Evolutionary conservation across 1,140 invertebrate species (phyloP).

Genomic region (Orchesella cincta): DNA sequence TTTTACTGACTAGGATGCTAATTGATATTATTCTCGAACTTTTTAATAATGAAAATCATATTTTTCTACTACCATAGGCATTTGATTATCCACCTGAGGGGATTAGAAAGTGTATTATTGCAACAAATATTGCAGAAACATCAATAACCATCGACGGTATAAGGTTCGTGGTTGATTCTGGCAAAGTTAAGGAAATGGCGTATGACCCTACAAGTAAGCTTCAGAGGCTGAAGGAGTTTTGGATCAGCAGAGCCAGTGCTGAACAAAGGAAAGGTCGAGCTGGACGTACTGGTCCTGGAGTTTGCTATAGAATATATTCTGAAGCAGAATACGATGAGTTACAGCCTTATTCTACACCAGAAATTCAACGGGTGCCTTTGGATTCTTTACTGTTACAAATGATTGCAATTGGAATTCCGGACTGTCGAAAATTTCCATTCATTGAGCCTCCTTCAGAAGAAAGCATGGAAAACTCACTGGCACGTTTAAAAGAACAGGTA

Average conservation of each 20-base stretch:
- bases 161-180: conserved; percentile 95
- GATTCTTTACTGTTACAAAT: conserved; percentile 91
- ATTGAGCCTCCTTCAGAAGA: conserved; percentile 83
- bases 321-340: conserved; percentile 80
- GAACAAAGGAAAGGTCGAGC: conserved; percentile 95
- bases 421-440: conserved; percentile 91
- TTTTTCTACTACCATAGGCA: conserved; percentile 70
- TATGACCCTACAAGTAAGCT: conserved; percentile 87
- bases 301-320: conserved; percentile 82
- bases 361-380: conserved; percentile 87
- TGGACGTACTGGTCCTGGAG: conserved; percentile 71
- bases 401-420: conserved; percentile 89
- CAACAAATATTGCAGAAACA: conserved; percentile 99
- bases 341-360: conserved; percentile 79
- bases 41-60: background rate
- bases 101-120: conserved; percentile 93
- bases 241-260: conserved; percentile 95
- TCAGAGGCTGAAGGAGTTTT: conserved; percentile 87
- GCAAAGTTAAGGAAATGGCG: conserved; percentile 96
- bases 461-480: conserved; percentile 82
- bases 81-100: conserved; percentile 96
- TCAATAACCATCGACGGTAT: conserved; percentile 99
- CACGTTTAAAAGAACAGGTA: conserved; percentile 85
- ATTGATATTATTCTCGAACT: background rate
- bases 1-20: too few relatives aligned